Base-by-base conservation (phyloP, 2,888 invertebrate genomes). In the Hypsopygia costalis region DNA sequence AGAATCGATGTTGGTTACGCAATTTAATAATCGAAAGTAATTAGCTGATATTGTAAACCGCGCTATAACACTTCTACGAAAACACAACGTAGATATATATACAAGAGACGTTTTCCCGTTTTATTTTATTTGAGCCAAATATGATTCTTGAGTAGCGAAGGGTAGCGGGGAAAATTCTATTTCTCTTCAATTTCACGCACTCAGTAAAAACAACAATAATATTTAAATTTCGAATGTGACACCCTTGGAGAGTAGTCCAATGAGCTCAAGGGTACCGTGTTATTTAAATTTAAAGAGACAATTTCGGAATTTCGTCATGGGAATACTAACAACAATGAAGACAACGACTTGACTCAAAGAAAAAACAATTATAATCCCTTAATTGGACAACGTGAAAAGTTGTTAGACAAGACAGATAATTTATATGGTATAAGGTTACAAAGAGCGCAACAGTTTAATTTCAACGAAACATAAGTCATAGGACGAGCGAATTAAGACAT, bases 141-240 rank as follows among this genome's bases (percentile, higher is more conserved):
- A 63, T 65, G 67, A 78, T 75, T 75, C 59, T 49, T 57, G 52
- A 58, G 53, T 62, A 53, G 57, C 52, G 64, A 64, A 75, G 83
- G 81, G 83, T 76, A 65, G 66, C 52, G 45, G 46, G 55, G 68
- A 67, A 81, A 81, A 86, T 81, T 83, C 70, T 86, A 86, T 86
- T 87, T 83, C 78, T 81, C 75, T 85, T 85, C 83, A 81, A 86
- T 87, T 87, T 79, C 69, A 63, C 71, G 81, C 83, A 86, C 86
- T 85, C 82, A 72, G 75, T 63, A 81, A 83, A 82, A 81, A 79
- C 70, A 87, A 86, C 85, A 83, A 81, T 77, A 80, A 81, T 81
- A 86, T 88, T 86, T 82, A 86, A 86, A 87, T 85, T 81, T 68
- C 47, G 62, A 69, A 74, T 75, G 66, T 67, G 62, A 73, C 63